Base-by-base conservation (phyloP, 2,888 invertebrate genomes). In the Brachynemurus nebulosus region DNA sequence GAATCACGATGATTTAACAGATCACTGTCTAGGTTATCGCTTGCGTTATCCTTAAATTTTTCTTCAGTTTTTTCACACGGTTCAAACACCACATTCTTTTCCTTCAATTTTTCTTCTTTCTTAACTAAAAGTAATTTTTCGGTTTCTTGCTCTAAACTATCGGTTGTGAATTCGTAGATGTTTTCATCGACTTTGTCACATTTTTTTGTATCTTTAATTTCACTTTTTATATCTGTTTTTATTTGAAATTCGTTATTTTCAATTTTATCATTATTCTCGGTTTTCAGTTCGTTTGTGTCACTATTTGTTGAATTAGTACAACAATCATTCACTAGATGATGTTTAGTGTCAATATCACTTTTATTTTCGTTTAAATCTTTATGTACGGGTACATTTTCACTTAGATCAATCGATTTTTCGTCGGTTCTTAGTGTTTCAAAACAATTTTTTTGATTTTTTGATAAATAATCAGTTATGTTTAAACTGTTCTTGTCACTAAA, bases 271-370 rank as follows among this genome's bases (percentile, higher is more conserved):
- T n/a, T n/a, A n/a, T n/a, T n/a, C n/a, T n/a, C n/a, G n/a, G n/a
- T n/a, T n/a, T n/a, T n/a, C n/a, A n/a, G n/a, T n/a, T n/a, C n/a
- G n/a, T n/a, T n/a, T n/a, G n/a, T n/a, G n/a, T n/a, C n/a, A n/a
- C n/a, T n/a, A n/a, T n/a, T n/a, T n/a, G n/a, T n/a, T n/a, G n/a
- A n/a, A n/a, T 34, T 34, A 8, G 59, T 63, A 48, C 65, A 64
- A 50, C 63, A 64, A 37, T 63, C 59, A 43, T 59, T 61, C 41
- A 60, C 49, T n/a, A n/a, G n/a, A n/a, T n/a, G n/a, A n/a, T n/a
- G n/a, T 45, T 58, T 61, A 9, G 55, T 50, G 47, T 45, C 45
- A 19, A 45, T 42, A 14, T 47, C 46, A 37, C 50, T 50, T 42
- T 60, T 58, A 46, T 62, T 61, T 47, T 61, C 61, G 47, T 62